Percentiles rank a stretch among this genome's conserved stretches.
phyloP scores from a whole-genome alignment of 2,113 vertebrate species.

The Cavia porcellus region DNA sequence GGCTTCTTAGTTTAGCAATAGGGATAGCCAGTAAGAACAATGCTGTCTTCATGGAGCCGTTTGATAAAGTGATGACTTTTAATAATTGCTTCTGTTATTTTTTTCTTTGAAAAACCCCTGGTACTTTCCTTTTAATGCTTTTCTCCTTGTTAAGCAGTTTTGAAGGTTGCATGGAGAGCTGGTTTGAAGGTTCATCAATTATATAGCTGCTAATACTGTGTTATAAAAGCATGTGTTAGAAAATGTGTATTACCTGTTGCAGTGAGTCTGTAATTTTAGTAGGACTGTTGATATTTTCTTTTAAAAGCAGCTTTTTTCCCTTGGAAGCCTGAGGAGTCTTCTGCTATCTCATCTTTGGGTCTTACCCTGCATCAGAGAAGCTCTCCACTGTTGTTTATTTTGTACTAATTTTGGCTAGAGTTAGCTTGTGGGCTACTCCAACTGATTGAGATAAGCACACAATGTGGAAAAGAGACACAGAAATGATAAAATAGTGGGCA shows the following conservation, averaged over 20 bases:
- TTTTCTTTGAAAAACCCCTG: too few relatives aligned
- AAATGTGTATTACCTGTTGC: neutral
- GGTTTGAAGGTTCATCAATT: neutral
- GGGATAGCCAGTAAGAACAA: neutral
- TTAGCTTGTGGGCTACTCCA: neutral
- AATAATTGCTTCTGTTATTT: neutral
- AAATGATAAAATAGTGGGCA: neutral
- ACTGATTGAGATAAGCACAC: neutral
- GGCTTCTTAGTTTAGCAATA: neutral
- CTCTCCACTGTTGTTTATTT: neutral
- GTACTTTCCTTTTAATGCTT: neutral
- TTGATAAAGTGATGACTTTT: neutral
- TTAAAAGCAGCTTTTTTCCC: neutral
- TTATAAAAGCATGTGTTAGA: neutral
- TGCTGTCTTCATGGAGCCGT: neutral
- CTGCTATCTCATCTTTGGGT: neutral
- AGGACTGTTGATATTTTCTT: neutral
- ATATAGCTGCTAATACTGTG: neutral
- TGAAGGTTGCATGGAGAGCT: neutral
- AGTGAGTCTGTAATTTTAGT: neutral
- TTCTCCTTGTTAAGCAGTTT: neutral
- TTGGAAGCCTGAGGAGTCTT: neutral
- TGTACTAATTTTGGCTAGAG: neutral
- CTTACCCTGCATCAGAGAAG: neutral
- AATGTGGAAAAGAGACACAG: neutral